These are phyloP conservation scores for Nesometra sesokonis DNA, from an alignment of 35 echinoderm and acorn worm genomes.

Conservation along the genomic window DNA sequence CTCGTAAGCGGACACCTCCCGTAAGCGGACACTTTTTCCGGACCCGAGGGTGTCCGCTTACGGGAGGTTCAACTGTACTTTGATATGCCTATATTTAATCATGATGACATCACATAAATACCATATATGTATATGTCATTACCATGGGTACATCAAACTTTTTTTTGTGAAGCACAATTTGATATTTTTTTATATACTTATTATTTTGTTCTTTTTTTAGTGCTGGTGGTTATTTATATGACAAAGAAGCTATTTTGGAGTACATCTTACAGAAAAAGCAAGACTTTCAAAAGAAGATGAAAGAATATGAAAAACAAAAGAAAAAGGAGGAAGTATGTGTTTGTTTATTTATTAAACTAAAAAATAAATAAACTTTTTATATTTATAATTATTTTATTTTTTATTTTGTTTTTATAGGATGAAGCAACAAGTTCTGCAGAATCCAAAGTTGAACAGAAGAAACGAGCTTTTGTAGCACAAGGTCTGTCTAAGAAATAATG, in stretches of 20 bases:
- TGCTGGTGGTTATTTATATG: slow-evolving; percentile 64
- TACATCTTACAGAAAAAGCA: slow-evolving; percentile 82
- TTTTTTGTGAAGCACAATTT: not conserved
- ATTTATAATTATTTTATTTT: not conserved
- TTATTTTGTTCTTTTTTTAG: slow-evolving; percentile 15
- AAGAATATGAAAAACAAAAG: slow-evolving; percentile 83
- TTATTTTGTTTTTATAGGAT: slow-evolving; percentile 25
- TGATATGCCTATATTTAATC: too few species aligned
- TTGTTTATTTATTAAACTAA: too few species aligned
- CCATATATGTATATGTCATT: too few species aligned
- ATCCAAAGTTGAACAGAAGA: slow-evolving; percentile 31
- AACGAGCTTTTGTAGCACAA: slow-evolving; percentile 54
- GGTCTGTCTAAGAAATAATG: slow-evolving; percentile 20
- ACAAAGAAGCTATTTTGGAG: slow-evolving; percentile 83
- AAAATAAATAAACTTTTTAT: too few species aligned
- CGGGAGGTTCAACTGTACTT: too few species aligned
- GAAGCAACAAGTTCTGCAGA: slow-evolving; percentile 24
- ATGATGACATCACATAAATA: too few species aligned
- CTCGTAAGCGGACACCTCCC: too few species aligned
- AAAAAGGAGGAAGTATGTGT: slow-evolving; percentile 41
- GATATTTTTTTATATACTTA: not conserved
- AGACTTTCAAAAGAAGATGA: slow-evolving; percentile 64
- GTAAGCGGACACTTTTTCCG: too few species aligned
- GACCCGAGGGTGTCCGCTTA: too few species aligned
- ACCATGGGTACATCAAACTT: not conserved